These are phyloP conservation scores for Semotilus atromaculatus DNA, from an alignment of 2,797 vertebrate species.

Conservation along the genomic window DNA sequence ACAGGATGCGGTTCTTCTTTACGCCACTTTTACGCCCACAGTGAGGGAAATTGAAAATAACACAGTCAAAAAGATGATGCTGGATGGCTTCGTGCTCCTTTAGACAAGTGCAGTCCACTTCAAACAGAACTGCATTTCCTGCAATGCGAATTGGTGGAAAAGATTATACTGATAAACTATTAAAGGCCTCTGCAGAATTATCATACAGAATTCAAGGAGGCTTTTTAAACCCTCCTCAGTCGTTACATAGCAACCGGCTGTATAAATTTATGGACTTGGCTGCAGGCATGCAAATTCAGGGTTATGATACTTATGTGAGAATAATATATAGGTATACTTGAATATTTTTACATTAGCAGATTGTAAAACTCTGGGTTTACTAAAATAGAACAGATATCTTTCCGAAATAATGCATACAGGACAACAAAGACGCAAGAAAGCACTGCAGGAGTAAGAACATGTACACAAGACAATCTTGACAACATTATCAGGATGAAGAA, in stretches of 20 bases:
- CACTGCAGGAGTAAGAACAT: not conserved
- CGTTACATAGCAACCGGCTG: slow-evolving; percentile 52
- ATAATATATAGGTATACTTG: not conserved
- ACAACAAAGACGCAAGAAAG: slow-evolving; percentile 1
- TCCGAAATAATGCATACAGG: not conserved
- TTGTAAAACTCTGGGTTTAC: not conserved
- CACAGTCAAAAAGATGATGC: slow-evolving; percentile 77
- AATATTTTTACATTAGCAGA: not conserved
- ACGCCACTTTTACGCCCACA: slow-evolving; percentile 95
- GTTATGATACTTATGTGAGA: not conserved
- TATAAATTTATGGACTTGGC: slow-evolving; percentile 6
- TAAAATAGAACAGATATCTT: not conserved
- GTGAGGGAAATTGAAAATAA: slow-evolving; percentile 97
- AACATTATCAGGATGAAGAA: not conserved
- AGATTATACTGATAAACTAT: not conserved
- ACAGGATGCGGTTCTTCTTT: slow-evolving; percentile 89
- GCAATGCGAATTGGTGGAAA: not conserved
- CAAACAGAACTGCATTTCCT: slow-evolving; percentile 87
- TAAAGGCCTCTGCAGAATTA: not conserved
- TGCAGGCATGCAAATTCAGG: slow-evolving; percentile 42
- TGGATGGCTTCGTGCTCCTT: slow-evolving; percentile 74
- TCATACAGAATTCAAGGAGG: slow-evolving; percentile 9
- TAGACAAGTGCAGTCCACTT: slow-evolving; percentile 88
- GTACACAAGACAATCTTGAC: not conserved
- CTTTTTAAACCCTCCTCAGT: not conserved